These are phyloP conservation scores for Microctenopoma stevenorrisi DNA, from an alignment of 2,797 vertebrate species.

Conservation along the genomic window DNA sequence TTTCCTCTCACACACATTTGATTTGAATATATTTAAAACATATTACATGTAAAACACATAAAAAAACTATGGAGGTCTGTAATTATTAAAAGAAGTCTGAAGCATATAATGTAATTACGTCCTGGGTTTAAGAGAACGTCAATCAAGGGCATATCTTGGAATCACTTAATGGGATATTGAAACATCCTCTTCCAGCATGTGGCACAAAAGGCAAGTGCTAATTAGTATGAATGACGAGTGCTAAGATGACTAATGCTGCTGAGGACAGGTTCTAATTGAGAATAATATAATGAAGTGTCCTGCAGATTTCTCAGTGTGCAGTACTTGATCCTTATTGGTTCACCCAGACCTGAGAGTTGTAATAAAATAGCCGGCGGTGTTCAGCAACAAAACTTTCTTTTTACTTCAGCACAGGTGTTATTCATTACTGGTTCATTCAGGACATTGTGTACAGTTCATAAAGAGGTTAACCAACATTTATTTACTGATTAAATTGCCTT, in stretches of 20 bases:
- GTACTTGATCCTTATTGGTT: constrained; percentile 74
- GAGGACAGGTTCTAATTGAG: constrained; percentile 87
- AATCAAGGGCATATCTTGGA: constrained; percentile 83
- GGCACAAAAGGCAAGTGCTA: constrained; percentile 79
- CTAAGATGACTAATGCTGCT: constrained; percentile 86
- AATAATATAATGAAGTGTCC: constrained; percentile 85
- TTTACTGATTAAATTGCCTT: too few relatives aligned
- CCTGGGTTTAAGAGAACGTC: constrained; percentile 81
- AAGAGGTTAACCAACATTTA: neutral
- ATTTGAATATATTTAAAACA: constrained; percentile 47
- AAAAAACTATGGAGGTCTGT: constrained; percentile 61
- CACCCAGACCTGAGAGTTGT: constrained; percentile 46
- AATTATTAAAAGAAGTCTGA: constrained; percentile 78
- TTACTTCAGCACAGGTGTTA: constrained; percentile 19
- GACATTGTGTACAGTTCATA: too few relatives aligned
- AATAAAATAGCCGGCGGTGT: constrained; percentile 46
- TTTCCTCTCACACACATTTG: constrained; percentile 4
- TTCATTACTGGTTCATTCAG: neutral
- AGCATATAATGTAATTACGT: constrained; percentile 85
- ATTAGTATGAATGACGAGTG: constrained; percentile 86
- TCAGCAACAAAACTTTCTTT: constrained; percentile 20
- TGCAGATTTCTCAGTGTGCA: constrained; percentile 80
- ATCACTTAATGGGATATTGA: constrained; percentile 86
- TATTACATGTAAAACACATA: constrained; percentile 52
- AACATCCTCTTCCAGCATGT: constrained; percentile 84